These are phyloP conservation scores for Pterocles gutturalis DNA, from an alignment of 2,113 vertebrate genomes.

Conservation along the genomic window DNA sequence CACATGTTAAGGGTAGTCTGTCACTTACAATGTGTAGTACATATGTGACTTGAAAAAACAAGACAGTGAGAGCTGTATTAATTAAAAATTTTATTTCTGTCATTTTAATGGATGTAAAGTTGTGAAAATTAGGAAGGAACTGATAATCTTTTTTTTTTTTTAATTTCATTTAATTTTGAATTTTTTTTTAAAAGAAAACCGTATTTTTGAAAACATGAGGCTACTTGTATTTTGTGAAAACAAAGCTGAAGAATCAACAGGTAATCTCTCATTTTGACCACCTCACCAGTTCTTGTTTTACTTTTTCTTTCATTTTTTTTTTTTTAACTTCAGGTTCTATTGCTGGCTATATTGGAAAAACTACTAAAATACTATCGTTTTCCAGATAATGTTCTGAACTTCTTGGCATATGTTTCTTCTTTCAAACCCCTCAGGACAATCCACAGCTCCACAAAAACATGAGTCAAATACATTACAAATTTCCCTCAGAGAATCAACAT, in stretches of 20 bases:
- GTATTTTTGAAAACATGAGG: neutral
- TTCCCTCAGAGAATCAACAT: slow-evolving; percentile 84
- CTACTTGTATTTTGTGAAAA: neutral
- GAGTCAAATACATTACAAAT: slow-evolving; percentile 86
- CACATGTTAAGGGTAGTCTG: slow-evolving; percentile 52
- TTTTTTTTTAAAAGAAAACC: neutral
- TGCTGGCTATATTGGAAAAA: slow-evolving; percentile 77
- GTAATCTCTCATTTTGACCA: neutral
- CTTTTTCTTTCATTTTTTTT: slow-evolving; percentile 6
- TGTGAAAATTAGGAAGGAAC: neutral
- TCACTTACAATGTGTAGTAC: slow-evolving; percentile 17
- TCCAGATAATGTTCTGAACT: slow-evolving; percentile 85
- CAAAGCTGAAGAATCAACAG: neutral
- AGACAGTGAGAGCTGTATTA: slow-evolving; percentile 11
- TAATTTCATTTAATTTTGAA: neutral
- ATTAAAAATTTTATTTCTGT: slow-evolving; percentile 4
- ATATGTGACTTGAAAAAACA: slow-evolving; percentile 46
- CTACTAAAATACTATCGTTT: slow-evolving; percentile 78
- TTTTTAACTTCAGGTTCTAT: slow-evolving; percentile 47
- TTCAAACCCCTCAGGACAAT: slow-evolving; percentile 81
- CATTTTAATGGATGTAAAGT: neutral
- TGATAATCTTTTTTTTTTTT: neutral
- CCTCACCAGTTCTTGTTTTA: neutral
- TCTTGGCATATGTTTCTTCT: slow-evolving; percentile 77
- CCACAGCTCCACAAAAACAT: slow-evolving; percentile 82